Percentiles rank a stretch among this genome's conserved stretches.
Evolutionary conservation across 2,888 invertebrate genomes (phyloP).

Genomic region (Aleiodes leptofemur): DNA sequence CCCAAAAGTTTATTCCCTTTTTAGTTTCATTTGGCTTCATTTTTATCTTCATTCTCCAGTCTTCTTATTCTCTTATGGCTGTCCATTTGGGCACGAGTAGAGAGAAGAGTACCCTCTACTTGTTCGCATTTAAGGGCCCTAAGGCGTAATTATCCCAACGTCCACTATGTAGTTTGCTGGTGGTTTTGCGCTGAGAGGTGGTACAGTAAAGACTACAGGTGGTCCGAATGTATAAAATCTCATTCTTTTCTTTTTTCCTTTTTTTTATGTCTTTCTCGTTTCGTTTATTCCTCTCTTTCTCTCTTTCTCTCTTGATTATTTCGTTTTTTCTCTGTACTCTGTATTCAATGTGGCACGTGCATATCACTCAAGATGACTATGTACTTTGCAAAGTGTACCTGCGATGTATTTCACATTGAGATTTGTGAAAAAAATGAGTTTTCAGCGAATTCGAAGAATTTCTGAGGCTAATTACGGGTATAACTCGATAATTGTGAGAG

Average conservation of each 20-base stretch:
- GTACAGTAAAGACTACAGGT: slow-evolving; percentile 62
- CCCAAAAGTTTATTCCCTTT: slow-evolving; percentile 33
- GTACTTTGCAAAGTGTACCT: not conserved
- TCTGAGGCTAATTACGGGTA: too few species aligned
- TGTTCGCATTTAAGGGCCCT: slow-evolving; percentile 61
- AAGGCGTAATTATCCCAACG: slow-evolving; percentile 67
- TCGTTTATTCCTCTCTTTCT: not conserved
- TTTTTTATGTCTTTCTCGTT: slow-evolving; percentile 7
- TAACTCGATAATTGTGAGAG: too few species aligned
- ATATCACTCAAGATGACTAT: slow-evolving; percentile 25
- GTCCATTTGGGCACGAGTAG: slow-evolving; percentile 1
- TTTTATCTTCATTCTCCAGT: slow-evolving; percentile 14
- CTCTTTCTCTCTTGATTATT: not conserved
- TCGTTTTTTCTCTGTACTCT: slow-evolving; percentile 9
- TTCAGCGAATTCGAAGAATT: too few species aligned
- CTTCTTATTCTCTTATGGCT: slow-evolving; percentile 39
- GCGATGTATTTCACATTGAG: not conserved
- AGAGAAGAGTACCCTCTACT: slow-evolving; percentile 13
- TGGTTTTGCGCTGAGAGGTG: slow-evolving; percentile 60
- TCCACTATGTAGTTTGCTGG: slow-evolving; percentile 64
- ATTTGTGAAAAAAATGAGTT: too few species aligned
- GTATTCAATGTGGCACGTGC: slow-evolving; percentile 14
- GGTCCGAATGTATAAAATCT: slow-evolving; percentile 56
- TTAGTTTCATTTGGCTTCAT: slow-evolving; percentile 35
- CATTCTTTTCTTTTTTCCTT: not conserved